Percentiles rank a stretch among this genome's conserved stretches.
Conservation (phyloP, 2,797 vertebrate genomes). For the Lepus townsendii region DNA sequence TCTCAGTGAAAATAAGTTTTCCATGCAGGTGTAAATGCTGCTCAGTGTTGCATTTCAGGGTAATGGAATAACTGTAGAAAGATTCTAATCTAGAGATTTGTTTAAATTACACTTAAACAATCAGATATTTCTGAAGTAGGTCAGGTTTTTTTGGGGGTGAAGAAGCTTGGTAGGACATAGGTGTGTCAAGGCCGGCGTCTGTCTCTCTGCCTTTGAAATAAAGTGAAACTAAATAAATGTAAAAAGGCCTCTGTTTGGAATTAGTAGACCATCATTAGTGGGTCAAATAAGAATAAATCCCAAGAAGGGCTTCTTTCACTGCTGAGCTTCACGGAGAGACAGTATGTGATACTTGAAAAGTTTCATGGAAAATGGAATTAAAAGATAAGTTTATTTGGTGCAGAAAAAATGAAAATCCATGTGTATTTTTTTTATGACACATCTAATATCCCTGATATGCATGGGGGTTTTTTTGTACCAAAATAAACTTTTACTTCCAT, state of each 20-base stretch:
- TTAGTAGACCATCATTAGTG: not conserved
- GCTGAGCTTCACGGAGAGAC: not conserved
- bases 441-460: no score
- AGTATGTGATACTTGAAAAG: no score
- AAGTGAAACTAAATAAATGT: not conserved
- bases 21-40: not conserved
- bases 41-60: not conserved
- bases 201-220: not conserved
- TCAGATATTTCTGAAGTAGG: not conserved
- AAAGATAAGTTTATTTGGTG: no score
- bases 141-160: not conserved
- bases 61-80: not conserved
- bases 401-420: no score
- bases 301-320: not conserved
- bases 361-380: no score
- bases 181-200: not conserved
- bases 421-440: no score
- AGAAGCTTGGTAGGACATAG: not conserved
- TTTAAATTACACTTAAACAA: not conserved
- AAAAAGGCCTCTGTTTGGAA: not conserved
- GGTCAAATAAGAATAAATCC: not conserved
- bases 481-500: no score
- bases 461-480: no score
- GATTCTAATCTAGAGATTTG: not conserved
- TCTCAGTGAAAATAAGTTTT: slow-evolving; percentile 1